Base-by-base conservation (phyloP, 2,888 invertebrate species). In the Hoplodrina blanda region DNA sequence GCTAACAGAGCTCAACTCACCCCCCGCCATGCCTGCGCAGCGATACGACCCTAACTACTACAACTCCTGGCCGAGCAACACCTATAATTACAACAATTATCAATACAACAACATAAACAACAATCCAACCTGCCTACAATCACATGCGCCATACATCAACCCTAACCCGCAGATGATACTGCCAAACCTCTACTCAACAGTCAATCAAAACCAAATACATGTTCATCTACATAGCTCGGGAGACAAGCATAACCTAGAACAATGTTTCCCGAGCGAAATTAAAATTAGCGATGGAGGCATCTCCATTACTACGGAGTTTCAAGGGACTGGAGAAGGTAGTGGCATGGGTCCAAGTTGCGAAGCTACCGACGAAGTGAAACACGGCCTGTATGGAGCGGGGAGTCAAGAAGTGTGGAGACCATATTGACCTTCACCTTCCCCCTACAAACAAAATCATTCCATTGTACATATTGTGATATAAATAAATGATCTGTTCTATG, bases 131-230 rank as follows among this genome's bases (percentile, higher is more conserved):
- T 96, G 96, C 78, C 82, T 96, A 62, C 96, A 96, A 76, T 92
- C 96, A 10, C 97, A 97, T 85, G 96, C 97, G 78, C 95, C 96
- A 6, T 97, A 97, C 91, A 96, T 97, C 71, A 97, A 96, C 82
- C 96, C 97, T 0, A 95, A 95, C 65, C 96, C 97, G 3, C 96
- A 97, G 69, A 97, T 98, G 97, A 97, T 98, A 25, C 96, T 98
- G 0, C 98, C 98, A 0, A 98, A 98, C 86, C 94, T 98, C 0
- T 98, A 98, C 91, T 98, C 98, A 54, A 98, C 98, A 33, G 98
- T 98, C 65, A 98, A 98, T 90, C 98, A 98, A 92, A 98, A 98
- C 91, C 98, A 98, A 95, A 98, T 98, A 75, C 98, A 98, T 89
- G 96, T 98, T 30, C 98, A 98, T 87, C 91, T 98, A 41, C 98